phyloP scores from a whole-genome alignment of 2,797 vertebrate genomes.

The Peromyscus aztecus region DNA sequence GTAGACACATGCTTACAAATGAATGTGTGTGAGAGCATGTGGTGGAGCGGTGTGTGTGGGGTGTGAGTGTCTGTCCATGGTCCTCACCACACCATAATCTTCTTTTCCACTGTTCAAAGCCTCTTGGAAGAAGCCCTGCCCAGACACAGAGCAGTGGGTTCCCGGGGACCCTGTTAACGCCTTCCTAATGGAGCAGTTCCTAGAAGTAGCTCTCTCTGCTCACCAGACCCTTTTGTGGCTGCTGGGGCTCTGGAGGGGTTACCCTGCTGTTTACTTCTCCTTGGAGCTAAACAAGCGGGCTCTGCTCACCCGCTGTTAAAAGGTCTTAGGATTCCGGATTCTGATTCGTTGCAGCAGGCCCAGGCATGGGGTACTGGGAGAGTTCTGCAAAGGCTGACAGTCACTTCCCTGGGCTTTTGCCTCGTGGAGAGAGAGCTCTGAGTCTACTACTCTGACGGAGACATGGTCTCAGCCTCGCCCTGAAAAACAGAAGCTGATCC shows the following conservation, averaged over 20 bases:
- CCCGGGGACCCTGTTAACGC: not conserved
- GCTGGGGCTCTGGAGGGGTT: not conserved
- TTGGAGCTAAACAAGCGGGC: not conserved
- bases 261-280: not conserved
- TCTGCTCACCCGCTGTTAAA: not conserved
- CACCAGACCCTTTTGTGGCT: not conserved
- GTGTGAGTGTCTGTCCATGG: accelerated
- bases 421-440: not conserved
- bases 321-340: not conserved
- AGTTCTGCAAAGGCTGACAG: not conserved
- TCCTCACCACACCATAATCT: not conserved
- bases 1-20: not conserved
- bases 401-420: not conserved
- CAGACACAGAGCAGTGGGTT: not conserved
- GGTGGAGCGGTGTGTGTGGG: too few species aligned
- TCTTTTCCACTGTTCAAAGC: not conserved
- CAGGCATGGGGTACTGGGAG: not conserved
- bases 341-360: not conserved
- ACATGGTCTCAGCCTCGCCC: not conserved
- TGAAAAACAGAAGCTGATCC: not conserved
- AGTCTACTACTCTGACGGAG: not conserved
- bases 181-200: not conserved
- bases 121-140: not conserved
- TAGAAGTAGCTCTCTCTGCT: not conserved
- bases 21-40: not conserved